Conservation (phyloP, 2,113 vertebrate species). For the Burhinus bistriatus region DNA sequence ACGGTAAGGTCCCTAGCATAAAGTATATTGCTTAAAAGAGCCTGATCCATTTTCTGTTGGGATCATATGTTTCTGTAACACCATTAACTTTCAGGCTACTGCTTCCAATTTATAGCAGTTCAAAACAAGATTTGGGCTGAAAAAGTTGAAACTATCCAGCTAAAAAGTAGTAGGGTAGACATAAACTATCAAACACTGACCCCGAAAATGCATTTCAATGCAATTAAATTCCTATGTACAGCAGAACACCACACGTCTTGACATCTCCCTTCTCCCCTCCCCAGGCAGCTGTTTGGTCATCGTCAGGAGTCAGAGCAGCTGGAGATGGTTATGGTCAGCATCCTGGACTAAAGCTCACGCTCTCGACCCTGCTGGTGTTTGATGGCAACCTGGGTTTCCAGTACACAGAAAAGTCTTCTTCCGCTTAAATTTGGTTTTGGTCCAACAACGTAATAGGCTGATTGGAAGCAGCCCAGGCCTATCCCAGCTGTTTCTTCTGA, state of each 20-base stretch:
- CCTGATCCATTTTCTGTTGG: background rate
- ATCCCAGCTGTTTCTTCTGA: background rate
- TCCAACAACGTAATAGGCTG: background rate
- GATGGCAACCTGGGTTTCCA: background rate
- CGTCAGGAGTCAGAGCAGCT: background rate
- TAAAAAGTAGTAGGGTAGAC: background rate
- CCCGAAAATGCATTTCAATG: background rate
- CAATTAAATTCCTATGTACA: background rate
- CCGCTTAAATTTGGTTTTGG: background rate
- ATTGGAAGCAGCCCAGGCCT: background rate
- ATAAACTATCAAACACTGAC: background rate
- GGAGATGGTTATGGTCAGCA: background rate
- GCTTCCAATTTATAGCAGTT: background rate
- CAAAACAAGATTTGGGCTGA: background rate
- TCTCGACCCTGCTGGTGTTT: background rate
- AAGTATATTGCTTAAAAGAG: background rate
- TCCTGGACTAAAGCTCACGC: background rate
- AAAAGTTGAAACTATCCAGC: background rate
- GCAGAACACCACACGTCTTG: background rate
- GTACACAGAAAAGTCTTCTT: background rate
- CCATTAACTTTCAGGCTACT: background rate
- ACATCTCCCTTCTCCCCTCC: background rate
- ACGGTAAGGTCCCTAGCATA: background rate
- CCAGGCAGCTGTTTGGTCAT: accelerated
- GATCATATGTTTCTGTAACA: background rate